Conservation (phyloP, 2,797 vertebrate species). For the Dendrocincla tyrannina region DNA sequence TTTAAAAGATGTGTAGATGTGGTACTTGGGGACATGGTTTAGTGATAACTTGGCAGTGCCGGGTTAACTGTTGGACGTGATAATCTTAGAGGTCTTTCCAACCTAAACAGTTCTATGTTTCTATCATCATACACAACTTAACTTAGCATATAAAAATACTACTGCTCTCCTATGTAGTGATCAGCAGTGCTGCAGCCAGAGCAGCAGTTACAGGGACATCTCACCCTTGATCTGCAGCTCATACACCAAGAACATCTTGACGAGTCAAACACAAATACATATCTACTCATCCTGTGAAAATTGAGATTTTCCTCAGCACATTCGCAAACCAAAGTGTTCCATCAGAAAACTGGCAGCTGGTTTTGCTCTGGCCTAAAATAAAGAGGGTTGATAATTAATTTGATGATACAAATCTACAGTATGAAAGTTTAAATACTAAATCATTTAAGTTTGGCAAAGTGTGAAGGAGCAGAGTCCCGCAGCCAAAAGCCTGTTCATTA, state of each 20-base stretch:
- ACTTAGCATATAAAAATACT: neutral
- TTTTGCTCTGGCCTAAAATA: neutral
- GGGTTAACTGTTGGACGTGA: neutral
- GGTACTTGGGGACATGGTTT: neutral
- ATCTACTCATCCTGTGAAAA: neutral
- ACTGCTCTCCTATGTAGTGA: neutral
- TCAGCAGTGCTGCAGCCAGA: rapidly evolving
- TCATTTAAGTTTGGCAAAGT: neutral
- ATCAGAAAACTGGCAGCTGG: neutral
- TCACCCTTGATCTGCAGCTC: neutral
- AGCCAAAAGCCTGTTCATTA: neutral
- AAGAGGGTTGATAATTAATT: neutral
- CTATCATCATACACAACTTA: neutral
- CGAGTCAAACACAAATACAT: rapidly evolving
- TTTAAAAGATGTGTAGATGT: neutral
- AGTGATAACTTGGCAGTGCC: neutral
- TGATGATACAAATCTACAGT: neutral
- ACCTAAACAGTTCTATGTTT: neutral
- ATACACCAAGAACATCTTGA: neutral
- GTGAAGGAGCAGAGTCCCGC: neutral
- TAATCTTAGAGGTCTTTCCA: neutral
- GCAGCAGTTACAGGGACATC: neutral
- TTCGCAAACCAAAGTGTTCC: neutral
- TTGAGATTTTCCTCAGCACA: neutral
- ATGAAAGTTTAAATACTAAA: neutral